Percentiles rank a stretch among this genome's conserved stretches.
These are phyloP conservation scores for Chalcosyrphus nemorum DNA, from an alignment of 2,888 invertebrate species.

Conservation along the genomic window DNA sequence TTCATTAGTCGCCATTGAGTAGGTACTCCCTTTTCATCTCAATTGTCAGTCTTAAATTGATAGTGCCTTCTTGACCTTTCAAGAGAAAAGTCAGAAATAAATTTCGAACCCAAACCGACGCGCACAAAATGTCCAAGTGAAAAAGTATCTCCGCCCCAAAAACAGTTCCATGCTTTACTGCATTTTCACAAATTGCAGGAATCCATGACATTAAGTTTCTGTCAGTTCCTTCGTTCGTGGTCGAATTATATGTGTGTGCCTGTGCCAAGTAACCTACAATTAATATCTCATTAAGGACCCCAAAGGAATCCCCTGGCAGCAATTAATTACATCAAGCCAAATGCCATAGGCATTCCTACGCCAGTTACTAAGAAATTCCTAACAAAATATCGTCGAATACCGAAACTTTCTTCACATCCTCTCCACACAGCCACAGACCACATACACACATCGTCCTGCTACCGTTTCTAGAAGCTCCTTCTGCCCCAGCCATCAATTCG, in stretches of 20 bases:
- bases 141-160: not conserved
- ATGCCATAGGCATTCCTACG: slow-evolving; percentile 37
- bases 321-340: slow-evolving; percentile 52
- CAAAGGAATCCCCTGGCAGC: slow-evolving; percentile 38
- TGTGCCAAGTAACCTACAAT: slow-evolving; percentile 51
- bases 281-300: slow-evolving; percentile 65
- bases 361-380: slow-evolving; percentile 29
- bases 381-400: slow-evolving; percentile 35
- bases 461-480: no score
- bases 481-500: slow-evolving; percentile 3
- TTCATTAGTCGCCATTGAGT: no score
- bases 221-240: not conserved
- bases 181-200: slow-evolving; percentile 1
- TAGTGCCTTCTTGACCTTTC: no score
- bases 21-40: no score
- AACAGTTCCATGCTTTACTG: not conserved
- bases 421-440: not conserved
- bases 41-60: no score
- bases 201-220: slow-evolving; percentile 26
- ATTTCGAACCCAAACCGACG: not conserved
- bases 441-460: not conserved
- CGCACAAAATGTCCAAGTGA: not conserved
- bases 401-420: slow-evolving; percentile 34
- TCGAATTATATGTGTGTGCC: slow-evolving; percentile 3
- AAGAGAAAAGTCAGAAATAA: no score